phyloP scores from a whole-genome alignment of 2,888 invertebrate species.

The Rhagonycha fulva region DNA sequence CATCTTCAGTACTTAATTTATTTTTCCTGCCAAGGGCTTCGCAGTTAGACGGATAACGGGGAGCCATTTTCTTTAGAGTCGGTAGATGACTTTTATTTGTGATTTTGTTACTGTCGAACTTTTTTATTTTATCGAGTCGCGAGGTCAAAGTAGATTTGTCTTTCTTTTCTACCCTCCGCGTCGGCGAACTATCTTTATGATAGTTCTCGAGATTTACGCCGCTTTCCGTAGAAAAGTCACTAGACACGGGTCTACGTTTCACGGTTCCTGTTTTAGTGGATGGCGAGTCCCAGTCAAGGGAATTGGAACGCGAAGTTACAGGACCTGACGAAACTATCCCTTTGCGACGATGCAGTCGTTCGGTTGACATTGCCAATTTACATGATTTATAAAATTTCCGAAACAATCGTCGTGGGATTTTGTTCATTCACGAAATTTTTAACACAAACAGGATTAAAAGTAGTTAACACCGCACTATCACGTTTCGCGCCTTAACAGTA shows the following conservation, averaged over 20 bases:
- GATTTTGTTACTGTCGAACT: neutral
- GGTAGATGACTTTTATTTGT: neutral
- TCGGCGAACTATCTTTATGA: neutral
- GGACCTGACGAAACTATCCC: conserved; percentile 37
- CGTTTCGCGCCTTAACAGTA: conserved; percentile 16
- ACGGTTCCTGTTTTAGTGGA: conserved; percentile 74
- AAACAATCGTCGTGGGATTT: neutral
- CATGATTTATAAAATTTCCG: conserved; percentile 12
- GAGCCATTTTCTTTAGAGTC: neutral
- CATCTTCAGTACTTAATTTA: neutral
- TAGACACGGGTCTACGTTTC: conserved; percentile 66
- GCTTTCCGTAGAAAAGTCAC: conserved; percentile 29
- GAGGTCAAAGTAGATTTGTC: conserved; percentile 17
- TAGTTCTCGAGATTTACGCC: conserved; percentile 7
- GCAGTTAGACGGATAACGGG: neutral
- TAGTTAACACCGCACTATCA: conserved; percentile 18
- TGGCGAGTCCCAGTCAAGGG: conserved; percentile 74
- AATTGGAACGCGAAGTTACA: conserved; percentile 39
- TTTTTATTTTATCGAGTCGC: neutral
- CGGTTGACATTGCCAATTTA: conserved; percentile 36
- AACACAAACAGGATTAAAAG: neutral
- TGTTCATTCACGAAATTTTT: neutral
- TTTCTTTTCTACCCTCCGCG: neutral
- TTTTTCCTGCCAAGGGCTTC: neutral
- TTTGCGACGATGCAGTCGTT: conserved; percentile 37